phyloP scores from a whole-genome alignment of 2,113 vertebrate species.

The Dolichotis patagonum region DNA sequence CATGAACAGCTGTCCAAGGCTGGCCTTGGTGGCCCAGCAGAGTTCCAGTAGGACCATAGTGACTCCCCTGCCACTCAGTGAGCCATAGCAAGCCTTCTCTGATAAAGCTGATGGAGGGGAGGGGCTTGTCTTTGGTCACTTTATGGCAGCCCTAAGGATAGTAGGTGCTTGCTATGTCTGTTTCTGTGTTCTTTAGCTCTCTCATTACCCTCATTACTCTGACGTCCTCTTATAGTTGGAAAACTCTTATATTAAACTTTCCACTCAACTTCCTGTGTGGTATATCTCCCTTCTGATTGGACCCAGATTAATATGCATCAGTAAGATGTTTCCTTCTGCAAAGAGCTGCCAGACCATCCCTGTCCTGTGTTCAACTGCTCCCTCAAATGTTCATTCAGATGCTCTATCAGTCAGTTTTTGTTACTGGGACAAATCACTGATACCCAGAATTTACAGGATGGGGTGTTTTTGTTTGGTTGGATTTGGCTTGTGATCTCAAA shows the following conservation, averaged over 20 bases:
- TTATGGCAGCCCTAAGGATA: fast-evolving
- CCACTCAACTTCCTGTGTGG: not conserved
- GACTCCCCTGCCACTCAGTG: not conserved
- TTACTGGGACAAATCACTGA: not conserved
- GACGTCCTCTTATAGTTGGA: not conserved
- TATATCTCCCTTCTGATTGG: not conserved
- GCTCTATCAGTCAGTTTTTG: not conserved
- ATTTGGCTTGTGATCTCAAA: not conserved
- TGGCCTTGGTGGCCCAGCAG: not conserved
- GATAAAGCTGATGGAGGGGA: not conserved
- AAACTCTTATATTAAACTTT: not conserved
- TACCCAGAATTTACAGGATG: not conserved
- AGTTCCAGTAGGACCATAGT: not conserved
- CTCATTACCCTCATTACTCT: not conserved
- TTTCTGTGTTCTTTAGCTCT: not conserved
- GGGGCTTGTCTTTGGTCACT: not conserved
- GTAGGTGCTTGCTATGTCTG: not conserved
- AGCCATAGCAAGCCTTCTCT: not conserved
- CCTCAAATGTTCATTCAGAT: not conserved
- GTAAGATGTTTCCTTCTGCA: not conserved
- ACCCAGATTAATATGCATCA: not conserved
- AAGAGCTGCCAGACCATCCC: not conserved
- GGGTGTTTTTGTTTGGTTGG: not conserved
- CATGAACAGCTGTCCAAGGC: not conserved
- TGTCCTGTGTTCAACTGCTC: not conserved